A percentile compares a stretch with the other conserved stretches of the same genome.
Evolutionary conservation across 2,888 invertebrate genomes (phyloP).

Genomic region (Polyommatus iphigenia): DNA sequence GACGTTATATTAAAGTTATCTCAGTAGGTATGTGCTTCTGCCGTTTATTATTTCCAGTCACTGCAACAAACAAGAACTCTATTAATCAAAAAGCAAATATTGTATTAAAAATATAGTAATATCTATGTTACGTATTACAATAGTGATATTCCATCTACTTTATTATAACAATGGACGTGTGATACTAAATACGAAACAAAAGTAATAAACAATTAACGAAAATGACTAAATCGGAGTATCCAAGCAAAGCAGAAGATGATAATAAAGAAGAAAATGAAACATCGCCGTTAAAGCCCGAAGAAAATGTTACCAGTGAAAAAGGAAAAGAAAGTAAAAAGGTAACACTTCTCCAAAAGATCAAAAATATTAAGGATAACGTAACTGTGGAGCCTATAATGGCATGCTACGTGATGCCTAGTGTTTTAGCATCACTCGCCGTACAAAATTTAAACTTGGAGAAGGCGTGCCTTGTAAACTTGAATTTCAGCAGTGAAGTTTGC

Average conservation of each 20-base stretch:
- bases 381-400: conserved; percentile 83
- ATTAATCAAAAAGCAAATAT: conserved; percentile 26
- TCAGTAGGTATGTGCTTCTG: not conserved
- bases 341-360: conserved; percentile 58
- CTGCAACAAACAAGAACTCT: conserved; percentile 10
- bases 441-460: conserved; percentile 92
- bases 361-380: conserved; percentile 73
- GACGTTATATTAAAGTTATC: not conserved
- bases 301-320: conserved; percentile 40
- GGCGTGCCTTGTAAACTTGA: conserved; percentile 90
- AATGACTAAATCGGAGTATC: conserved; percentile 39
- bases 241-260: conserved; percentile 43
- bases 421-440: conserved; percentile 86
- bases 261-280: conserved; percentile 52
- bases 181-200: not conserved
- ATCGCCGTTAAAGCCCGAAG: conserved; percentile 53
- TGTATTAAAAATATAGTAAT: conserved; percentile 20
- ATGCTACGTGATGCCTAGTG: conserved; percentile 84
- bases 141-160: not conserved
- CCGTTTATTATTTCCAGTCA: not conserved
- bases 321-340: conserved; percentile 44
- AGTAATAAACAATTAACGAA: conserved; percentile 3
- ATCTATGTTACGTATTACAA: not conserved
- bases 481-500: conserved; percentile 85
- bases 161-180: conserved; percentile 21